These are phyloP conservation scores for Phengaris alcon DNA, from an alignment of 2,888 invertebrate genomes.

Conservation along the genomic window DNA sequence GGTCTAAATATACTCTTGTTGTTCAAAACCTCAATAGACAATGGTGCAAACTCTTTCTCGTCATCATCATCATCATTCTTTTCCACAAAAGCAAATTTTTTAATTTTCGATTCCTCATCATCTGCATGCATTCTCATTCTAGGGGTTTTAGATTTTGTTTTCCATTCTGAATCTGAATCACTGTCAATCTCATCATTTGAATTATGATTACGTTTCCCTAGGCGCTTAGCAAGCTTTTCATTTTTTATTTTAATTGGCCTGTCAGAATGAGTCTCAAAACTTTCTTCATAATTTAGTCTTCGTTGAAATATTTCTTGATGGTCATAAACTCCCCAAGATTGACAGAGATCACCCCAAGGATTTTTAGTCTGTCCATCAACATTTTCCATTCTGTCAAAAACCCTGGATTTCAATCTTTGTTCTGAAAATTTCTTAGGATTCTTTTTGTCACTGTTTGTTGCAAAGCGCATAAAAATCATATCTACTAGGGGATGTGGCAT, in stretches of 20 bases:
- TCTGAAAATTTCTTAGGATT: slow-evolving; percentile 74
- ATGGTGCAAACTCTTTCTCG: slow-evolving; percentile 53
- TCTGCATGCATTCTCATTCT: slow-evolving; percentile 94
- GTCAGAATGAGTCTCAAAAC: slow-evolving; percentile 49
- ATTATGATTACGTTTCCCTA: slow-evolving; percentile 58
- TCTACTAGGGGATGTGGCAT: slow-evolving; percentile 82
- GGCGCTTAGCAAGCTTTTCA: slow-evolving; percentile 62
- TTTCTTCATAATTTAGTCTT: slow-evolving; percentile 55
- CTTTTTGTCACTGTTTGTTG: slow-evolving; percentile 85
- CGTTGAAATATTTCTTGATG: slow-evolving; percentile 76
- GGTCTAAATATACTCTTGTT: slow-evolving; percentile 52
- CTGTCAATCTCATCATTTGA: slow-evolving; percentile 60
- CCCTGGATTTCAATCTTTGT: slow-evolving; percentile 42
- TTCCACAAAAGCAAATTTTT: slow-evolving; percentile 45
- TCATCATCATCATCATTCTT: slow-evolving; percentile 41
- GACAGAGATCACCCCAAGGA: slow-evolving; percentile 86
- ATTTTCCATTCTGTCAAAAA: slow-evolving; percentile 46
- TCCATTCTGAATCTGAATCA: slow-evolving; percentile 79
- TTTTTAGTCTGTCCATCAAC: slow-evolving; percentile 76
- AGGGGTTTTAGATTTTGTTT: slow-evolving; percentile 81
- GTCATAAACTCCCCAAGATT: slow-evolving; percentile 84
- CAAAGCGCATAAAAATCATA: slow-evolving; percentile 86
- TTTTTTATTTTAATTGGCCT: slow-evolving; percentile 57
- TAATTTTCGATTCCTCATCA: slow-evolving; percentile 85
- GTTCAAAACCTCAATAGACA: slow-evolving; percentile 70